Base-by-base conservation (phyloP, 2,888 invertebrate genomes). In the Scaptomyza cyrtandrae region DNA sequence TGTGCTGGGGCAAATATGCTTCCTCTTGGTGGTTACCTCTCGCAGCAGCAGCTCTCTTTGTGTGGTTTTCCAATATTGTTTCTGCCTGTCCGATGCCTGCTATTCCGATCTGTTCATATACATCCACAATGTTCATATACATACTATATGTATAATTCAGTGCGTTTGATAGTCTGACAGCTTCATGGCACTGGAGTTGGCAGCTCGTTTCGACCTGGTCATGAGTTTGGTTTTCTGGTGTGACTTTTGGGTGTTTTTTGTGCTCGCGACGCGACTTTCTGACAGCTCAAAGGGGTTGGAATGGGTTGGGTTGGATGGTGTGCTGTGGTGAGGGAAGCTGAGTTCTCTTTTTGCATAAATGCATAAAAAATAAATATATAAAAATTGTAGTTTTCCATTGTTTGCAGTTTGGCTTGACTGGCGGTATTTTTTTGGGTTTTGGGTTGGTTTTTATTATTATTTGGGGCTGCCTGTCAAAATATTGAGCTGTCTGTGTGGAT, bases 261-360 rank as follows among this genome's bases (percentile, higher is more conserved):
- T 49, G 55, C 41, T 31, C 33, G 67, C 66, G 52, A 58, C 62
- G 72, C 69, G 65, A 64, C 58, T 71, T 75, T 88, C 59, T 83
- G 86, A 88, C 86, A 85, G 84, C 67, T 70, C 41, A 41, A 55
- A 43, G 56, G 53, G 41, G 33, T 11, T n/a, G 24, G 24, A 46
- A 13, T 14, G 35, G 7, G 29, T 11, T n/a, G 24, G 24, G 49
- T 13, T 16, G 39, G 7, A 11, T 16, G 39, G 7, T 1, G 24
- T 24, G 24, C 2, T 24, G 24, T 24, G 24, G 11, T 24, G 7
- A 16, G 16, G 33, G 24, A 29, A 19, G 53, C 50, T 48, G 53
- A 48, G 65, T 69, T 72, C 63, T 58, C 50, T 64, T 63, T 84
- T 89, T 86, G 85, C 85, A 88, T 88, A 88, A 86, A 88, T 88